Evolutionary conservation across 23 tunicate species (phyloP), one percentile per base, ranked within the genome.

Genomic region (Clavelina lepadiformis): DNA sequence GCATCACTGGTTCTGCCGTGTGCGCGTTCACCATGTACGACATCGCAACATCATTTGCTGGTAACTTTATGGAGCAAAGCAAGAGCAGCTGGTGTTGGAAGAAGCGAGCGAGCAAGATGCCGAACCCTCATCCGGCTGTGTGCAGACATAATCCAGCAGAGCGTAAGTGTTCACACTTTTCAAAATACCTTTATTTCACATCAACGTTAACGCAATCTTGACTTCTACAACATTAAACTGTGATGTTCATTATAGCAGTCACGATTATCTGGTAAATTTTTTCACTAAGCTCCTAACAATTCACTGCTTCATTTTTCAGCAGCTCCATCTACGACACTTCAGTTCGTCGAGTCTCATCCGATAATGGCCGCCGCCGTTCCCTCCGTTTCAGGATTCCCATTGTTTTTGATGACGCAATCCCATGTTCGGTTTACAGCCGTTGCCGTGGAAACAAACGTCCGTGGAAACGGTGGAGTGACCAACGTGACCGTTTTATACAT

Each of bases 1-100:
- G 78, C 60, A 84, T 84, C 29, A 33, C 67, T 32, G 93, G 83
- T 3, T 76, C 93, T 15, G 93, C 93, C 5, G 81, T 84, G 7
- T 84, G 93, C 53, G 93, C 93, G 46, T 84, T 55, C 63, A 69
- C 78, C 34, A 30, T 76, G 66, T 55, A 38, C 44, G 68, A 51
- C 54, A 84, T 84, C 4, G 79, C 58, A 46, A 3, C 18, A 35
- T 73, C 79, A 31, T 50, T 84, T 58, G 62, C 73, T 18, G 93
- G 93, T 8, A 65, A 63, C 54, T 84, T 76, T 54, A 60, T 31
- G 50, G 81, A 84, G 37, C 67, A 61, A 52, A 47, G 30, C 29
- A 36, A 44, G 33, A 60, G 68, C 1, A 35, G 68, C 11, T 33
- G 20, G 5, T 76, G 71, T 66, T 84, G 83, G 83, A 75, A 50